Conservation (phyloP, 1,140 invertebrate genomes). For the Tetragonula clypearis region DNA sequence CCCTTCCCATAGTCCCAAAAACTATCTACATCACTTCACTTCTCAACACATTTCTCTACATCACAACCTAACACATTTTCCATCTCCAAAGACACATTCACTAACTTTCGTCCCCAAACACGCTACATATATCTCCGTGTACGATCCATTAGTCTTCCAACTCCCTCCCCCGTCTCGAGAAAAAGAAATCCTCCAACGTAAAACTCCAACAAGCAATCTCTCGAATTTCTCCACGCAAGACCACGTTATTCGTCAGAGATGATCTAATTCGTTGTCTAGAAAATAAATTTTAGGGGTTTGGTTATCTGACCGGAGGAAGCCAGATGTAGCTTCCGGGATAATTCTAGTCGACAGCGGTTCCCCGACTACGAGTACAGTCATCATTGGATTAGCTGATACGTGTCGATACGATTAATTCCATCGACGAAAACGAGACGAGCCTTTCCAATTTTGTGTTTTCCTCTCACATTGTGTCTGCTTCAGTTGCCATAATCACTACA, state of each 20-base stretch:
- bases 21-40: neutral
- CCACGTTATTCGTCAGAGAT: neutral
- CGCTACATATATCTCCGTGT: neutral
- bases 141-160: neutral
- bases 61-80: neutral
- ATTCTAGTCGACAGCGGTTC: neutral
- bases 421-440: constrained; percentile 41
- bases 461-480: neutral
- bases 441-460: constrained; percentile 18
- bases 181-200: neutral
- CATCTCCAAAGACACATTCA: neutral
- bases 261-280: constrained; percentile 23
- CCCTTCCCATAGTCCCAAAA: neutral
- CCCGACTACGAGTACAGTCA: constrained; percentile 14
- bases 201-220: neutral
- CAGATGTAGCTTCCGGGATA: too few relatives aligned
- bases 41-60: neutral
- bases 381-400: constrained; percentile 55
- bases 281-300: constrained; percentile 14
- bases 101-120: neutral
- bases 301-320: too few relatives aligned
- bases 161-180: too few relatives aligned
- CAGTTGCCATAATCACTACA: too few relatives aligned
- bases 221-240: neutral
- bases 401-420: constrained; percentile 55